A percentile compares a stretch with the other conserved stretches of the same genome.
phyloP scores from a whole-genome alignment of 92 coral and sea anemone genomes.

The Parazoanthus darwini region DNA sequence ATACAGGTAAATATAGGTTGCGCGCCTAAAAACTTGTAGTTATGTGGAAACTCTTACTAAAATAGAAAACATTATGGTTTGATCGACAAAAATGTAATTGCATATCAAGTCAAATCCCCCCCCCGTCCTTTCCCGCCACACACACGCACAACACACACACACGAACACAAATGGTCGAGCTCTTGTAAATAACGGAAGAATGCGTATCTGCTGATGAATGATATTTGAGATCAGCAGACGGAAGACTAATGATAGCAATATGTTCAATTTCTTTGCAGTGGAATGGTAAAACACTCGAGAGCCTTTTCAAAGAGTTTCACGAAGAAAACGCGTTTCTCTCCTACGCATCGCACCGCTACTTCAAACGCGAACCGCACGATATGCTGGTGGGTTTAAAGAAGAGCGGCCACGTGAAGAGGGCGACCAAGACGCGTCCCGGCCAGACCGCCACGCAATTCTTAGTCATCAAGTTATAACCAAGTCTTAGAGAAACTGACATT shows the following conservation, averaged over 20 bases:
- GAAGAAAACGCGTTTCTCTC: conserved; percentile 93
- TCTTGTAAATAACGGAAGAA: no score
- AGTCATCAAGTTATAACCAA: conserved; percentile 62
- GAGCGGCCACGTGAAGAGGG: conserved; percentile 84
- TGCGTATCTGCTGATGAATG: no score
- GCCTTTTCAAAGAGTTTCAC: conserved; percentile 89
- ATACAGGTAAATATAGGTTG: no score
- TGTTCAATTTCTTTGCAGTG: conserved; percentile 60
- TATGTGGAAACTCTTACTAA: no score
- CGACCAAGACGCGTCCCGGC: conserved; percentile 81
- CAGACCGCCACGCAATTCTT: conserved; percentile 93
- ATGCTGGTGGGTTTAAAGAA: conserved; percentile 90
- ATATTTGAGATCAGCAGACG: no score
- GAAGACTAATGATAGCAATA: neutral
- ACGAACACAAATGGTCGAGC: no score
- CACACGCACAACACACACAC: no score
- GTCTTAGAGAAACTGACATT: neutral
- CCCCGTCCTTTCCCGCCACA: no score
- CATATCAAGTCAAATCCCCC: no score
- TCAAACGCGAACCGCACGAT: conserved; percentile 71
- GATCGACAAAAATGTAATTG: no score
- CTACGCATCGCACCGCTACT: conserved; percentile 86
- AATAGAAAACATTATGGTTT: no score
- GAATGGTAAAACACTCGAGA: conserved; percentile 59
- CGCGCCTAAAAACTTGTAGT: no score